Evolutionary conservation across 2,797 vertebrate species (phyloP), one percentile per base, ranked within the genome.

Genomic region (Tarsius wallacei): DNA sequence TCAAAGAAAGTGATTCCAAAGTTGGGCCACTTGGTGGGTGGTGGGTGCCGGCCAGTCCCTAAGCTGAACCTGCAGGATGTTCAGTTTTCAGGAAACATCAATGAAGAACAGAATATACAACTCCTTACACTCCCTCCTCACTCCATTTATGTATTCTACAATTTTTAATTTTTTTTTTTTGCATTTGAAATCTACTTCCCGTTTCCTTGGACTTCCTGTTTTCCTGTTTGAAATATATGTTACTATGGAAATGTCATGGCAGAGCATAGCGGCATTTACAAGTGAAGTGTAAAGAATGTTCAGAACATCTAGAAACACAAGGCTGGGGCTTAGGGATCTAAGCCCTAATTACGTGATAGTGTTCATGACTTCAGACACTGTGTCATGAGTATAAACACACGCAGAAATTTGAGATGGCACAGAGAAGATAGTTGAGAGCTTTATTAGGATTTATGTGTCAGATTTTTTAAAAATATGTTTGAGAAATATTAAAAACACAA

Each of bases 401-500:
- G 76, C 1, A 0, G 91, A 97, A 97, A 96, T 74, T 14, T 80
- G 87, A 97, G 93, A 95, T 49, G 71, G 87, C 55, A 82, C 31
- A 47, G 66, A 97, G 84, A 87, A 97, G 96, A 96, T n/a, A 96
- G 94, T 78, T 86, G 84, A 96, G 81, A 93, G 81, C 33, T 98
- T 97, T 93, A 96, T 96, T 94, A 96, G 86, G 77, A 97, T 92
- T 97, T 96, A 95, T 90, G 81, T 95, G 77, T 21, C 84, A 70
- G 51, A 76, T 94, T 83, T 97, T 51, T 61, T 3, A 2, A 64
- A 87, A 96, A 90, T 13, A 2, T 88, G 55, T 71, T 26, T 81
- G 61, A 97, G 95, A 97, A 97, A 98, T 95, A 95, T 93, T 97
- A 94, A 94, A 97, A 95, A 95, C 86, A 95, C 68, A 85, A 97